Evolutionary conservation across 2,797 vertebrate genomes (phyloP).

Genomic region (Betta splendens): DNA sequence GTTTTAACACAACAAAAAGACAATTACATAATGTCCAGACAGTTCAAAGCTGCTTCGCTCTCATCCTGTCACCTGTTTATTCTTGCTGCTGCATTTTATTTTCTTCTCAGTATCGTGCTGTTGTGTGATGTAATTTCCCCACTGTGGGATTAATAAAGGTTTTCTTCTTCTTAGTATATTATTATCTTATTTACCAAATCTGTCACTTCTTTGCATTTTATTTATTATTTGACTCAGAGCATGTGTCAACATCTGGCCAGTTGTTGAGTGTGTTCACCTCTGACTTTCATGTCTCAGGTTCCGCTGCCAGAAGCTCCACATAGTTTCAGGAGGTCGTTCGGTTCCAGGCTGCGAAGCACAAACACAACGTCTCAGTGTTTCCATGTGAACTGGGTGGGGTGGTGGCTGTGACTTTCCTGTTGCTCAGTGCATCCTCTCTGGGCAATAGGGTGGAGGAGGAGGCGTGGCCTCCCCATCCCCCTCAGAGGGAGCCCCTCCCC

Average conservation of each 20-base stretch:
- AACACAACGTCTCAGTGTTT: constrained; percentile 51
- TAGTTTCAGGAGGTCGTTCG: constrained; percentile 28
- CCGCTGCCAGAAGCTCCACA: neutral
- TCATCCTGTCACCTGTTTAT: too few species aligned
- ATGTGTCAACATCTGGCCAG: constrained; percentile 41
- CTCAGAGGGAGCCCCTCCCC: constrained; percentile 55
- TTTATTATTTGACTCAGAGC: too few species aligned
- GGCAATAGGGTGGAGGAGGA: constrained; percentile 13
- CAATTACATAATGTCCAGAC: too few species aligned
- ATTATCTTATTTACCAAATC: too few species aligned
- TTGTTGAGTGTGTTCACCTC: neutral
- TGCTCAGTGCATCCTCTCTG: constrained; percentile 17
- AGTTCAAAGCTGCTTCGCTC: too few species aligned
- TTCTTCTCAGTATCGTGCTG: too few species aligned
- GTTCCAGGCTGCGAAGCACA: constrained; percentile 28
- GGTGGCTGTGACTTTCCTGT: constrained; percentile 34
- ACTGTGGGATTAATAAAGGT: too few species aligned
- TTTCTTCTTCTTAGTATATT: too few species aligned
- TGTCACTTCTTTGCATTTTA: too few species aligned
- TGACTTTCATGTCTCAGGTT: constrained; percentile 26
- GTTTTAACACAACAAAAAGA: too few species aligned
- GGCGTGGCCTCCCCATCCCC: constrained; percentile 24
- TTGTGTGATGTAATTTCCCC: too few species aligned
- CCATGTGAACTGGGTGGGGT: constrained; percentile 4
- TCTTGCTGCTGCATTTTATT: too few species aligned